Evolutionary conservation across 2,113 vertebrate species (phyloP).

Genomic region (Caranx ignobilis): DNA sequence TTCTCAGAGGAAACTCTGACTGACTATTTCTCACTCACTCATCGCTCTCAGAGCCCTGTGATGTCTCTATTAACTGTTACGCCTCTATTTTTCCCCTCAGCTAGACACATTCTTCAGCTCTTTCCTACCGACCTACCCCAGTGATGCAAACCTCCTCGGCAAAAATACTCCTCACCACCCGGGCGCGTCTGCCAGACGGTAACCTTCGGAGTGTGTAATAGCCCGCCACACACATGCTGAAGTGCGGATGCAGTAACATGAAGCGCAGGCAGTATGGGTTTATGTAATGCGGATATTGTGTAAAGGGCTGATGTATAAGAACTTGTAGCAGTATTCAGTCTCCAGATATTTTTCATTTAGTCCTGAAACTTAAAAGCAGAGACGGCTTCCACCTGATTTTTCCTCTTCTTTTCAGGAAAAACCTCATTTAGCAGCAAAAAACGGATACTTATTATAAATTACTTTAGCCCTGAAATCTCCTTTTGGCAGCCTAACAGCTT

Average conservation of each 20-base stretch:
- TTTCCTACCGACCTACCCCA: slow-evolving; percentile 81
- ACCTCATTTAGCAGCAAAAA: slow-evolving; percentile 11
- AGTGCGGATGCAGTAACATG: slow-evolving; percentile 14
- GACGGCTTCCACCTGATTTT: not conserved
- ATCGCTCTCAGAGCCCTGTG: slow-evolving; percentile 51
- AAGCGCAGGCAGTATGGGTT: slow-evolving; percentile 11
- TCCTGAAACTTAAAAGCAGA: not conserved
- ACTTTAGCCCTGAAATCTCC: slow-evolving; percentile 7
- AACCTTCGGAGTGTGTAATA: slow-evolving; percentile 59
- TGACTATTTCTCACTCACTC: slow-evolving; percentile 66
- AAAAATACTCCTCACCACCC: slow-evolving; percentile 67
- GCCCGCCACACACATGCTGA: slow-evolving; percentile 51
- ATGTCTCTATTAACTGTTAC: slow-evolving; percentile 71
- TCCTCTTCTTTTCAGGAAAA: not conserved
- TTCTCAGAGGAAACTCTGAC: slow-evolving; percentile 74
- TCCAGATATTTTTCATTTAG: not conserved
- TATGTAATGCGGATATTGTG: slow-evolving; percentile 16
- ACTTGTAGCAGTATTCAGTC: not conserved
- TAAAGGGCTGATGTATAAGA: not conserved
- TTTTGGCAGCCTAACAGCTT: slow-evolving; percentile 17
- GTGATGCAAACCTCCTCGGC: slow-evolving; percentile 72
- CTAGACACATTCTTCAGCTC: slow-evolving; percentile 73
- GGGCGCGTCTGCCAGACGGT: slow-evolving; percentile 54
- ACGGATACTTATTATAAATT: slow-evolving; percentile 16
- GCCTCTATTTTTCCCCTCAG: slow-evolving; percentile 72